Evolutionary conservation across 2,888 invertebrate species (phyloP), one percentile per base, ranked within the genome.

Genomic region (Dasypolia templi): DNA sequence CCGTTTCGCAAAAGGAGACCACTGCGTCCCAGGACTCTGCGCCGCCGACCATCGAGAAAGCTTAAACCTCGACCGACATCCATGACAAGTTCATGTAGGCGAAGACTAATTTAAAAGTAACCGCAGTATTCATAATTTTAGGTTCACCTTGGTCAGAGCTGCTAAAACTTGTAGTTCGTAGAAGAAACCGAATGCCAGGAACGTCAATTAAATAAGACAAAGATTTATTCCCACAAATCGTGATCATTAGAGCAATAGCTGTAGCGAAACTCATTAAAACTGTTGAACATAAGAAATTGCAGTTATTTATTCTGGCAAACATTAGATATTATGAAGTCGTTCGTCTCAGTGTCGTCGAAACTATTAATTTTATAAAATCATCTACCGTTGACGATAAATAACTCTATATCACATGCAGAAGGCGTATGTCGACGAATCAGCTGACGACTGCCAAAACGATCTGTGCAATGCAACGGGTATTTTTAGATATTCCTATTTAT

Each of bases 401-500:
- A 77, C 22, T 17, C 49, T 81, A 75, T 66, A 84, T 81, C 75
- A 79, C 72, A 56, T 72, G 72, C 75, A 62, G 42, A 17, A 19
- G 46, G n/a, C 22, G 55, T 67, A 51, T 58, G 81, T 39, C 63
- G 58, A 55, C 56, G 29, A 66, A 64, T 35, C 7, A 22, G 55
- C 5, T 26, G 29, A 56, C 9, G 26, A 77, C 63, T 82, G 86
- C 86, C 86, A 86, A 83, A 79, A 65, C 59, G 14, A 65, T 69
- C 53, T 39, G 61, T 73, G 75, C 70, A 79, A 76, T 86, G 77
- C 74, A 79, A 42, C 26, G 1, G 19, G 42, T 84, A 84, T 81
- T 80, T 71, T 63, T 82, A 84, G 70, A 53, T 26, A 49, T 39
- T 66, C 53, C 72, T 86, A 83, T 84, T 84, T 75, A 63, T 76